Conservation (phyloP, 2,113 vertebrate genomes). For the Arizona elegans region DNA sequence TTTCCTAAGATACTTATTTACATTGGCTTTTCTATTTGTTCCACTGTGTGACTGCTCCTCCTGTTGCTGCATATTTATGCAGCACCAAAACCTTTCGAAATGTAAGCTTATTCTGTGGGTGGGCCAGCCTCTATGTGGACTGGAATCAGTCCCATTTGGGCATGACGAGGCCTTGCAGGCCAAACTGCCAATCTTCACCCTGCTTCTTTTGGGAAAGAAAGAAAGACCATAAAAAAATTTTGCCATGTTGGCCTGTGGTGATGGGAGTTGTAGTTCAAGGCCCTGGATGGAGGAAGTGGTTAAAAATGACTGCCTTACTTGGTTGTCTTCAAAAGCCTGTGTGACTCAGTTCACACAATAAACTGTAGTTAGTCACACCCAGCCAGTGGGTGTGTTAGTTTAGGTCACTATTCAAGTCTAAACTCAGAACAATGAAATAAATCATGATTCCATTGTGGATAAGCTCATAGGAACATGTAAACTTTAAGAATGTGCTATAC, state of each 20-base stretch:
- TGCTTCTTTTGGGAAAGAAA: background rate
- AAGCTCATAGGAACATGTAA: background rate
- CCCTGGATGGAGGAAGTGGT: background rate
- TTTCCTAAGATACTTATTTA: background rate
- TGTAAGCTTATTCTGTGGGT: background rate
- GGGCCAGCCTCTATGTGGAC: background rate
- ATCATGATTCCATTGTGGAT: background rate
- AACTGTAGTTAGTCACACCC: background rate
- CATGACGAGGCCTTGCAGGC: background rate
- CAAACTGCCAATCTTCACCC: background rate
- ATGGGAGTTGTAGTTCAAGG: background rate
- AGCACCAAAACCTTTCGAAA: background rate
- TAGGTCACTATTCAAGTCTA: background rate
- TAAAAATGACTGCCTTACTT: background rate
- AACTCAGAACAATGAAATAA: background rate
- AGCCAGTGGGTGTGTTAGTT: background rate
- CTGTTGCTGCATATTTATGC: background rate
- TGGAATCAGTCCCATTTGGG: background rate
- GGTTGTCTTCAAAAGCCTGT: background rate
- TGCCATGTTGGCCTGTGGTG: background rate
- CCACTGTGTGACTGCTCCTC: background rate
- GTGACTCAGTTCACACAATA: background rate
- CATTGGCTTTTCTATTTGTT: background rate
- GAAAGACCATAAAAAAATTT: background rate
- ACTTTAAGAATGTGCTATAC: background rate